Base-by-base conservation (phyloP, 2,113 vertebrate genomes). In the Esox niger region DNA sequence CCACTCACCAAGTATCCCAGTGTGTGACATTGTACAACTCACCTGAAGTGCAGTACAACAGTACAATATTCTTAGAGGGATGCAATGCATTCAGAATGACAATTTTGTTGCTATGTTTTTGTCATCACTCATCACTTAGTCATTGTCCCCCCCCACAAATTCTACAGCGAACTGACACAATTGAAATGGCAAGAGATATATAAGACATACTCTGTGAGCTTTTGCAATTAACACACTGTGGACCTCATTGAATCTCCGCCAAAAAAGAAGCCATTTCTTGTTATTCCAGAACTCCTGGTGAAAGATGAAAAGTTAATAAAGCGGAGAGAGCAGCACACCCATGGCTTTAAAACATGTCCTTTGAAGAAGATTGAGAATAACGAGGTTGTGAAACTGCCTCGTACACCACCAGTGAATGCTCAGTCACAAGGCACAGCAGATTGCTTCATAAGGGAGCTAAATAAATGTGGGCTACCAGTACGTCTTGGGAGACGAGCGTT, bases 271-370 rank as follows among this genome's bases (percentile, higher is more conserved):
- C 73, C 56, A 49, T 63, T 57, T 72, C 74, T 80, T 78, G 75
- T 78, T 81, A 83, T 77, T 68, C 75, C 71, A 68, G 77, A 78
- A 77, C 80, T 82, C 69, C 71, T 35, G 17, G 35, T 57, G 38
- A 56, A 79, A 79, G 74, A 77, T 85, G 69, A 88, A 73, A 78
- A 66, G 66, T 86, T 69, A 79, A 81, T 84, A 81, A 82, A 79
- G 63, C 74, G 56, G 69, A 78, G 81, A 75, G 74, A 79, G 68
- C 68, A 77, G 78, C 74, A 69, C 76, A 17, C 3, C 38, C 38
- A 43, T 43, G 11, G 11, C 13, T 43, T 43, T 82, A 84, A 82
- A 70, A 71, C 70, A 56, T n/a, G n/a, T 62, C 71, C 81, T 87
- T 87, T 87, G 79, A 84, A 83, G 81, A 66, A 59, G 17, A 64